Percentiles rank a stretch among this genome's conserved stretches.
Conservation (phyloP, 2,797 vertebrate species). For the Eulemur rubriventer region DNA sequence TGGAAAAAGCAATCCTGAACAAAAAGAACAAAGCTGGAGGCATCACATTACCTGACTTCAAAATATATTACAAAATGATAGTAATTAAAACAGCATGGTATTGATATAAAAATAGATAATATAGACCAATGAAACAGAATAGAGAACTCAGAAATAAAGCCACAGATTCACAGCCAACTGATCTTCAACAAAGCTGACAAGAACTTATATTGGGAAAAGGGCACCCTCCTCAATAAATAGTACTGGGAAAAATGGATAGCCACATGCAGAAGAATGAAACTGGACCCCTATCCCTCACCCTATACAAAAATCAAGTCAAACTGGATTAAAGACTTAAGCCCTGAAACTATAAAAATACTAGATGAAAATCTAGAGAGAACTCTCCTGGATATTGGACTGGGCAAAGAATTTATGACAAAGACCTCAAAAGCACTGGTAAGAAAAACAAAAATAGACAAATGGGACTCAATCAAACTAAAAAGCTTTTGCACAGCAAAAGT, state of each 20-base stretch:
- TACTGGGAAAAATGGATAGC: neutral
- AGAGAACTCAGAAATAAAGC: neutral
- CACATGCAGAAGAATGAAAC: neutral
- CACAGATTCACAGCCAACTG: neutral
- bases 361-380: neutral
- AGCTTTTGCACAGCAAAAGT: neutral
- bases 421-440: neutral
- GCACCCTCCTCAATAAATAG: neutral
- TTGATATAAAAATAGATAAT: neutral
- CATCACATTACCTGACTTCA: neutral
- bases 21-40: neutral
- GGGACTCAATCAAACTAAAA: neutral
- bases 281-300: neutral
- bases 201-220: neutral
- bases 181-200: neutral
- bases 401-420: neutral
- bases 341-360: neutral
- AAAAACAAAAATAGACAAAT: neutral
- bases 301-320: neutral
- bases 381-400: neutral
- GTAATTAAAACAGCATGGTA: neutral
- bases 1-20: neutral
- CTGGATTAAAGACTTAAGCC: neutral
- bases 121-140: neutral
- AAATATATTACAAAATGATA: neutral